Conservation (phyloP, 37 sponge, comb jelly and placozoan genomes). For the Diacarnus erythraeanus region DNA sequence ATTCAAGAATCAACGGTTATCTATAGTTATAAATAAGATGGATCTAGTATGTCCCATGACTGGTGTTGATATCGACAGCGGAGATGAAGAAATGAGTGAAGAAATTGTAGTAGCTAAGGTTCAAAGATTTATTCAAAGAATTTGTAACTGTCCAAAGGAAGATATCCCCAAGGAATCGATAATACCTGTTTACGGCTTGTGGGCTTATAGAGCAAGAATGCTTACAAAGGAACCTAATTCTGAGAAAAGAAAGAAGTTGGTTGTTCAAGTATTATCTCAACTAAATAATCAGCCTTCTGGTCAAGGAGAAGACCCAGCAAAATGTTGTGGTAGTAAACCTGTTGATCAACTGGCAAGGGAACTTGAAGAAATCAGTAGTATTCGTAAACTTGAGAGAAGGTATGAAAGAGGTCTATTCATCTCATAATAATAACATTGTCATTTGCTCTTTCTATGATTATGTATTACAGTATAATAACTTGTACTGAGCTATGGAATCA, state of each 20-base stretch:
- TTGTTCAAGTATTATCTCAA: background rate
- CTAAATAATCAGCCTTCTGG: background rate
- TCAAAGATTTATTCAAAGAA: background rate
- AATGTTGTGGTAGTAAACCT: background rate
- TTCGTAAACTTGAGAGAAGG: background rate
- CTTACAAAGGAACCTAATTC: background rate
- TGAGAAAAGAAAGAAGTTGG: background rate
- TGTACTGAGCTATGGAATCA: too few species aligned
- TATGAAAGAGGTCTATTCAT: background rate
- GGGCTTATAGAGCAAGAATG: background rate
- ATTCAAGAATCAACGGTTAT: background rate
- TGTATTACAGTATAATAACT: too few species aligned
- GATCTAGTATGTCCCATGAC: background rate
- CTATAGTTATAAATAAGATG: background rate
- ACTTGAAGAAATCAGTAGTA: background rate
- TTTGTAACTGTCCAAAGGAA: background rate
- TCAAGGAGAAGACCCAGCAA: slow-evolving; percentile 1
- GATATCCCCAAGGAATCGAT: background rate
- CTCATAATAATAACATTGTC: background rate
- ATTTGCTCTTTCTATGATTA: too few species aligned
- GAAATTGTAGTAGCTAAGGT: background rate
- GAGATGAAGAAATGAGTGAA: background rate
- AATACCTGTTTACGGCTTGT: background rate
- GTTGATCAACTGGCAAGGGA: background rate
- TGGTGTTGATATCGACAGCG: background rate